These are phyloP conservation scores for Meda fulgida DNA, from an alignment of 2,797 vertebrate genomes.

Conservation along the genomic window DNA sequence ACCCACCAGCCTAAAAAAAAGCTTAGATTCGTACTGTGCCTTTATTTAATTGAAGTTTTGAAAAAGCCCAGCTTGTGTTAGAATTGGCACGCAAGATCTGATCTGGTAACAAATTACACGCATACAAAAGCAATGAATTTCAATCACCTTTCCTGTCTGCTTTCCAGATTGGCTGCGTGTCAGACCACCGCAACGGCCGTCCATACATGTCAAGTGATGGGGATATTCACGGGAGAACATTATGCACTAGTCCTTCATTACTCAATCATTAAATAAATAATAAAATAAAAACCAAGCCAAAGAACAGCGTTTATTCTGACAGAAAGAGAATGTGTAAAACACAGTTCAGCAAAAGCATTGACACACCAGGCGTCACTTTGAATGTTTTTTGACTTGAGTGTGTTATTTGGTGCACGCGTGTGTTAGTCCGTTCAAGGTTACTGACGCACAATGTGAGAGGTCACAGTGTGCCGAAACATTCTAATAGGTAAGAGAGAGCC, in stretches of 20 bases:
- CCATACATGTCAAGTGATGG: constrained; percentile 68
- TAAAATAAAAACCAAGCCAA: constrained; percentile 49
- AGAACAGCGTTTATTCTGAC: constrained; percentile 36
- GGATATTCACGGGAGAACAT: constrained; percentile 60
- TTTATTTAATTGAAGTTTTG: constrained; percentile 70
- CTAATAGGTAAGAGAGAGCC: constrained; percentile 35
- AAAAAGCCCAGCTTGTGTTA: constrained; percentile 60
- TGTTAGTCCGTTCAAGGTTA: constrained; percentile 18
- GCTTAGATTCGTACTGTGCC: constrained; percentile 55
- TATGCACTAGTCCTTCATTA: constrained; percentile 65
- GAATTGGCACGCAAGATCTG: constrained; percentile 67
- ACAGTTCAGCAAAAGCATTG: not conserved
- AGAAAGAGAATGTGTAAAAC: constrained; percentile 7
- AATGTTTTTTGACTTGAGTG: not conserved
- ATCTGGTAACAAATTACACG: constrained; percentile 72
- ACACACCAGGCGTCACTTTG: not conserved
- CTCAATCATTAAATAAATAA: constrained; percentile 68
- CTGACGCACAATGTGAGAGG: constrained; percentile 25
- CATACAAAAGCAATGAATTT: constrained; percentile 77
- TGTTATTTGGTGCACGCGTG: constrained; percentile 1
- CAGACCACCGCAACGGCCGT: constrained; percentile 62
- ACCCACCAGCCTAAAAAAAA: constrained; percentile 26
- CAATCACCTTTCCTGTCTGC: constrained; percentile 74
- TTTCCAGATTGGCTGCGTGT: constrained; percentile 67
- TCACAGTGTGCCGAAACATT: constrained; percentile 13